These are phyloP conservation scores for Egretta garzetta DNA, from an alignment of 2,113 vertebrate genomes.

Conservation along the genomic window DNA sequence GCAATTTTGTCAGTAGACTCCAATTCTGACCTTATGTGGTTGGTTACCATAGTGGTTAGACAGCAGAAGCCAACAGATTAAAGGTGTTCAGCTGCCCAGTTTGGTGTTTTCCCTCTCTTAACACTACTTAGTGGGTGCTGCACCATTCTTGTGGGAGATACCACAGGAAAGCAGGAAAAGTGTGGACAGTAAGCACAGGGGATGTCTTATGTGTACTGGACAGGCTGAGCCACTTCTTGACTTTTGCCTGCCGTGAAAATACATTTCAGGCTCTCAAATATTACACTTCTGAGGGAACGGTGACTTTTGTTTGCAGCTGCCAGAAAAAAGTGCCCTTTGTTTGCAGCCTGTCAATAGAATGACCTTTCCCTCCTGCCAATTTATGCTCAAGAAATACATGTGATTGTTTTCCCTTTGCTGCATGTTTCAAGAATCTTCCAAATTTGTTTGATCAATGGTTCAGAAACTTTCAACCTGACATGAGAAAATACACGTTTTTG, in stretches of 20 bases:
- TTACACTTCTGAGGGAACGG: neutral
- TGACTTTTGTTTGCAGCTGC: conserved; percentile 39
- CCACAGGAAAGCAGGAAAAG: neutral
- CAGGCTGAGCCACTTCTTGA: neutral
- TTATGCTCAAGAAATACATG: conserved; percentile 27
- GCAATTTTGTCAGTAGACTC: neutral
- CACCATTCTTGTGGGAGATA: neutral
- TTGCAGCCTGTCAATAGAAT: conserved; percentile 39
- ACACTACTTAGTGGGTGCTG: neutral
- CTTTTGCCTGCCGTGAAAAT: neutral
- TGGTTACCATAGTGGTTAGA: neutral
- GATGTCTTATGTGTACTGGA: neutral
- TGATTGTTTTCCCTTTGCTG: conserved; percentile 20
- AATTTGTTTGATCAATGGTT: conserved; percentile 49
- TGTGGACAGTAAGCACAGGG: neutral
- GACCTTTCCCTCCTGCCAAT: conserved; percentile 43
- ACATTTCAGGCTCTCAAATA: neutral
- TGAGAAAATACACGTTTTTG: conserved; percentile 32
- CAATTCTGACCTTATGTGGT: neutral
- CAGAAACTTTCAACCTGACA: conserved; percentile 9
- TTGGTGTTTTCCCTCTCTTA: neutral
- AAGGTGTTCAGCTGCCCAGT: neutral
- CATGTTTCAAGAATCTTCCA: conserved; percentile 33
- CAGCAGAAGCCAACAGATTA: neutral
- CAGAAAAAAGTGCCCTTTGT: conserved; percentile 43